phyloP scores from a whole-genome alignment of 2,113 vertebrate species.

The Sterna hirundo region DNA sequence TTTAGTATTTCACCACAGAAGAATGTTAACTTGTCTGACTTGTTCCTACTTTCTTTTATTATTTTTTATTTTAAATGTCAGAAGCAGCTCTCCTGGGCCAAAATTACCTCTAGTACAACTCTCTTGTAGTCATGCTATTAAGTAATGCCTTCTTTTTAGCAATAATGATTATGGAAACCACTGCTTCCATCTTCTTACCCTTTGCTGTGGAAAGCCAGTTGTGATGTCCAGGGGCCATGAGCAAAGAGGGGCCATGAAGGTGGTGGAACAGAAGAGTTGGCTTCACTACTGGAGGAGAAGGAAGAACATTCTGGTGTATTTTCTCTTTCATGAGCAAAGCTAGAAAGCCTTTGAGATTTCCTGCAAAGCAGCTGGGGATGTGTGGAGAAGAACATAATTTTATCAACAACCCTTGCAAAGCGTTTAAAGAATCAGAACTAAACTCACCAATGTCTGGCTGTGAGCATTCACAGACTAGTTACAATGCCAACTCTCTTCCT shows the following conservation, averaged over 20 bases:
- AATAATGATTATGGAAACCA: background rate
- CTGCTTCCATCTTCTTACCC: background rate
- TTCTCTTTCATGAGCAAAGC: background rate
- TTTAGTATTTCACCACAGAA: background rate
- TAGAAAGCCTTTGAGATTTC: background rate
- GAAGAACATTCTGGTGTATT: background rate
- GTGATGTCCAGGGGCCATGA: background rate
- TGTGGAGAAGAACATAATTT: background rate
- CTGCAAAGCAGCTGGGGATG: background rate
- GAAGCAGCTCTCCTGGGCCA: background rate
- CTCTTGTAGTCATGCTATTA: background rate
- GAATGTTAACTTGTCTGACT: background rate
- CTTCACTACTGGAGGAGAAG: background rate
- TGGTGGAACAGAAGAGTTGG: background rate
- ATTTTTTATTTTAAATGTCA: background rate
- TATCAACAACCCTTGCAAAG: background rate
- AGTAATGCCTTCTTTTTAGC: background rate
- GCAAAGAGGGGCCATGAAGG: background rate
- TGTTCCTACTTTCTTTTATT: background rate
- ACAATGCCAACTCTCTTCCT: background rate
- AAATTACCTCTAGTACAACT: background rate
- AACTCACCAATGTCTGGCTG: background rate
- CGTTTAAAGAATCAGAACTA: background rate
- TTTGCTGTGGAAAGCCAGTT: background rate
- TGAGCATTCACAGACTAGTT: background rate